Evolutionary conservation across 2,888 invertebrate species (phyloP).

Genomic region (Drosophila atripex): DNA sequence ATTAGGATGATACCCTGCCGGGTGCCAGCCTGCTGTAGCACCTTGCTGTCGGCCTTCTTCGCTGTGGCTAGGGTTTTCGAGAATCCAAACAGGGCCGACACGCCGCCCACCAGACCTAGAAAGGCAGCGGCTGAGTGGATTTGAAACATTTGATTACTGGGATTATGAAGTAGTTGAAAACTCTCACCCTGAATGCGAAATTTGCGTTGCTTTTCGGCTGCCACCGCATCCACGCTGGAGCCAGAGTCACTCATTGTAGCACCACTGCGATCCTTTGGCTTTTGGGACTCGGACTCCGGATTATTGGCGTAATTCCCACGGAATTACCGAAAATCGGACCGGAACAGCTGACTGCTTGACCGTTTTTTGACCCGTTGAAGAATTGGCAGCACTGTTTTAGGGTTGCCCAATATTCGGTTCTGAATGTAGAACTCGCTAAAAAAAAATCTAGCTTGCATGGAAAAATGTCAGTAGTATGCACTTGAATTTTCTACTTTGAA

Average conservation of each 20-base stretch:
- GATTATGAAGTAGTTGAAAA: no score
- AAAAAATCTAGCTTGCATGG: not conserved
- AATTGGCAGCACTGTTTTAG: conserved; percentile 3
- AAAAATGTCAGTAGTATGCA: no score
- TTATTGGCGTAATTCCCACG: conserved; percentile 56
- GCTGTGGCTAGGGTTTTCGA: conserved; percentile 90
- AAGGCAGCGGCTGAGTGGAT: conserved; percentile 80
- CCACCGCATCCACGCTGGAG: conserved; percentile 50
- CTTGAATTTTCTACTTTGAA: no score
- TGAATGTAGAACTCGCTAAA: not conserved
- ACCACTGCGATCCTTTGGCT: not conserved
- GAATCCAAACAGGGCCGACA: conserved; percentile 92
- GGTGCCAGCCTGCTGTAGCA: conserved; percentile 89
- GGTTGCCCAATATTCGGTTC: not conserved
- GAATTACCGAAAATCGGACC: conserved; percentile 1
- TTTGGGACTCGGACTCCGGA: not conserved
- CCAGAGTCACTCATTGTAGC: conserved; percentile 49
- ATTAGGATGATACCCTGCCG: conserved; percentile 86
- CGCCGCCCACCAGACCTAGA: conserved; percentile 85
- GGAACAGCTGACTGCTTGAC: conserved; percentile 29
- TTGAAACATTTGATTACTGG: not conserved
- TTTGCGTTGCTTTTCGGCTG: conserved; percentile 66
- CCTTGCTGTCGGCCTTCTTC: conserved; percentile 91
- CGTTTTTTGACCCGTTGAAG: conserved; percentile 7
- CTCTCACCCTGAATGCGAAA: conserved; percentile 67